These are phyloP conservation scores for Trichomalopsis sarcophagae DNA, from an alignment of 1,140 invertebrate genomes.

Conservation along the genomic window DNA sequence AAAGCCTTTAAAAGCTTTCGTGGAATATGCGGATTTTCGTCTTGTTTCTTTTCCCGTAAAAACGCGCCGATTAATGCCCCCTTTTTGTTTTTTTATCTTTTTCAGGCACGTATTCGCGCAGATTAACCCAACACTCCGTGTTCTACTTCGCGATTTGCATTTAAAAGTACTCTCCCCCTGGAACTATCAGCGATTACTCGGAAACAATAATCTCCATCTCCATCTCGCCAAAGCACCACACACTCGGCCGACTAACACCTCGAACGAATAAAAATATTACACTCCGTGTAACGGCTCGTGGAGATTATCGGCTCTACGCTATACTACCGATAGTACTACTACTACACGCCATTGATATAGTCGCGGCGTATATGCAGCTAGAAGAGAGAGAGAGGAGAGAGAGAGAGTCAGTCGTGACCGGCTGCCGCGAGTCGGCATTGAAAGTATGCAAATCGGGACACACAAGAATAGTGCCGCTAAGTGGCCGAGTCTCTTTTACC, in stretches of 20 bases:
- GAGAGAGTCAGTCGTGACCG: neutral
- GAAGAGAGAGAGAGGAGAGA: neutral
- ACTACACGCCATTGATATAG: conserved; percentile 24
- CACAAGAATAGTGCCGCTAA: conserved; percentile 29
- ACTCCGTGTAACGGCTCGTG: neutral
- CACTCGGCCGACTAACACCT: neutral
- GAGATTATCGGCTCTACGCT: neutral
- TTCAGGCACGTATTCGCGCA: neutral
- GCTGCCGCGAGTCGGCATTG: conserved; percentile 29
- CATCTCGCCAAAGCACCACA: neutral
- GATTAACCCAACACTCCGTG: too few relatives aligned
- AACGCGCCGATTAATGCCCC: neutral
- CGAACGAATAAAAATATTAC: neutral
- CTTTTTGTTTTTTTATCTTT: neutral
- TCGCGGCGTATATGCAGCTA: neutral
- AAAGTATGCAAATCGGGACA: conserved; percentile 42
- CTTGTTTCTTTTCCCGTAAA: neutral
- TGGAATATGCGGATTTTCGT: neutral
- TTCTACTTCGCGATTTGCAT: neutral
- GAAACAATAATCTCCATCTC: too few relatives aligned
- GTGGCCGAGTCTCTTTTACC: conserved; percentile 30
- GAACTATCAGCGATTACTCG: too few relatives aligned
- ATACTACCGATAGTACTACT: neutral
- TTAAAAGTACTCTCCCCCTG: too few relatives aligned
- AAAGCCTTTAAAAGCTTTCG: neutral